Evolutionary conservation across 2,113 vertebrate species (phyloP).

Genomic region (Lophius piscatorius): DNA sequence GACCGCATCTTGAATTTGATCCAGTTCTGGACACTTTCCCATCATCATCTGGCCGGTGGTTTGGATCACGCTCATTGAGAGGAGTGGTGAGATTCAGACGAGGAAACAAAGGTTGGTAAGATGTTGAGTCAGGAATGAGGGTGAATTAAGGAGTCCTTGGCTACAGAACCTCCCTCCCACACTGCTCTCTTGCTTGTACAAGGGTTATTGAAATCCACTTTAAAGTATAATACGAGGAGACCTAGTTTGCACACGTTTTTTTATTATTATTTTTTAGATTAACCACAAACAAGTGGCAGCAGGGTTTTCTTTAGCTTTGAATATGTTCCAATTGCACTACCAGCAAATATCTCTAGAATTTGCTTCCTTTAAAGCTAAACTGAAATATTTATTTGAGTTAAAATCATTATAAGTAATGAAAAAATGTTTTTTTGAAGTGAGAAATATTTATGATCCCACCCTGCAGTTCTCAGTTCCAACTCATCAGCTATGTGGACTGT

Average conservation of each 20-base stretch:
- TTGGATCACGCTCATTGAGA: slow-evolving; percentile 41
- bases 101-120: slow-evolving; percentile 20
- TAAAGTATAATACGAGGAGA: slow-evolving; percentile 8
- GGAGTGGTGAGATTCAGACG: slow-evolving; percentile 16
- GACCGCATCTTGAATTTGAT: slow-evolving; percentile 41
- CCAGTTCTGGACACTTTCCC: slow-evolving; percentile 38
- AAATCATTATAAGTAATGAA: too few relatives aligned
- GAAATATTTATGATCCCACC: too few relatives aligned
- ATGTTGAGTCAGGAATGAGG: slow-evolving; percentile 28
- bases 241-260: background rate
- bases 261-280: too few relatives aligned
- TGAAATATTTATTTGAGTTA: too few relatives aligned
- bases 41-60: slow-evolving; percentile 53
- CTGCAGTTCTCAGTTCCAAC: too few relatives aligned
- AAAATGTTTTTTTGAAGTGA: too few relatives aligned
- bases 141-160: background rate
- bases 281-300: too few relatives aligned
- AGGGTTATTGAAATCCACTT: slow-evolving; percentile 19
- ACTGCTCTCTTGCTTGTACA: slow-evolving; percentile 1
- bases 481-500: too few relatives aligned
- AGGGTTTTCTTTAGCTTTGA: too few relatives aligned
- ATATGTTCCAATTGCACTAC: too few relatives aligned
- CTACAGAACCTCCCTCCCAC: slow-evolving; percentile 14
- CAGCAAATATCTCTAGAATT: too few relatives aligned
- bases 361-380: too few relatives aligned